Evolutionary conservation across 2,113 vertebrate genomes (phyloP), one percentile per base, ranked within the genome.

Genomic region (Pionites leucogaster): DNA sequence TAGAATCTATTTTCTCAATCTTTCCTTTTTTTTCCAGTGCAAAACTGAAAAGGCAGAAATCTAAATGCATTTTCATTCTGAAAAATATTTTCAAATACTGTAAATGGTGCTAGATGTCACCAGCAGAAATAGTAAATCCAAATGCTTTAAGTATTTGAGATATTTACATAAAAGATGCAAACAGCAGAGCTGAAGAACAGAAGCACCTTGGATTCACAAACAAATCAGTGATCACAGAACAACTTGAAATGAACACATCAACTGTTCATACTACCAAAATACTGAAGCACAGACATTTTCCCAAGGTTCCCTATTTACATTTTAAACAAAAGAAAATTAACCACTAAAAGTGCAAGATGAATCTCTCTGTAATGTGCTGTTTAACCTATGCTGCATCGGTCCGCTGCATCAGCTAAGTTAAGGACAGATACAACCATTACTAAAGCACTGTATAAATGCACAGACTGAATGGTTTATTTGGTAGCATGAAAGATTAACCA

Each of bases 31-130:
- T 93, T 88, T 35, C 57, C 91, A 90, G 41, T 86, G 79, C 68
- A 95, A 96, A 92, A 90, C 94, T 86, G 92, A 91, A 95, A 93
- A 94, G 42, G 90, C 55, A 93, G 85, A 95, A 80, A 65, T 74
- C 90, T 85, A 94, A 71, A 92, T n/a, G n/a, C 46, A 74, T 65
- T 92, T 93, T 81, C n/a, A 82, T 85, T 82, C 64, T 82, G 78
- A 85, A 90, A 74, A 74, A 82, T 23, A 60, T 78, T 92, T 77
- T 68, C 53, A n/a, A 85, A 82, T 49, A 47, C 5, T 11, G 23
- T 49, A 69, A 91, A 86, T 23, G 31, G 20, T 39, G 19, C 79
- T 59, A 81, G 47, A 44, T 6, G 7, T 76, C 85, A 80, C 41
- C 79, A 90, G 25, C 14, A 78, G 22, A 94, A 93, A 89, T 1